phyloP scores from a whole-genome alignment of 2,888 invertebrate species.

The Electrophaes corylata region DNA sequence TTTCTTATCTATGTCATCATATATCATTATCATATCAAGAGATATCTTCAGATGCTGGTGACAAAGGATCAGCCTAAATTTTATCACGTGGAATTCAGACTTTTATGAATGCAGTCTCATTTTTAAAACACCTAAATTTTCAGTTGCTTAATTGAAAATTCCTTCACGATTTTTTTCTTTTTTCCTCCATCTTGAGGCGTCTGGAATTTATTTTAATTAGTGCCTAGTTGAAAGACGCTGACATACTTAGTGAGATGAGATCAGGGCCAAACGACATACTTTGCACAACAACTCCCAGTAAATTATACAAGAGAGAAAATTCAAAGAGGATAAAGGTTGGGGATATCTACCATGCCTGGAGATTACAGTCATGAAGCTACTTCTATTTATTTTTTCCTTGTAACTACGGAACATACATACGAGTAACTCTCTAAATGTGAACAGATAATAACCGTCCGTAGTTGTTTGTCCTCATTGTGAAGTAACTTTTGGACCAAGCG shows the following conservation, averaged over 20 bases:
- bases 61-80: no score
- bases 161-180: slow-evolving; percentile 38
- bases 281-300: background rate
- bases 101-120: slow-evolving; percentile 23
- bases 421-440: background rate
- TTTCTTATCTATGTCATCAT: no score
- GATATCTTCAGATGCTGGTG: no score
- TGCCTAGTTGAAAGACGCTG: slow-evolving; percentile 27
- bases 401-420: background rate
- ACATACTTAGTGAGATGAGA: slow-evolving; percentile 26
- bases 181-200: slow-evolving; percentile 27
- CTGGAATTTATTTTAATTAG: slow-evolving; percentile 41
- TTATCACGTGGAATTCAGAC: slow-evolving; percentile 1
- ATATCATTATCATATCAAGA: no score
- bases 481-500: background rate
- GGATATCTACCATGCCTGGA: no score
- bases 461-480: background rate
- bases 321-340: no score
- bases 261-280: background rate
- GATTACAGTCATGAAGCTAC: background rate
- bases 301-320: no score
- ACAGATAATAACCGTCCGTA: background rate
- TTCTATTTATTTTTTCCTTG: background rate
- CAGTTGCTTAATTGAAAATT: slow-evolving; percentile 43
- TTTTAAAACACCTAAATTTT: slow-evolving; percentile 21